phyloP scores from a whole-genome alignment of 92 coral and sea anemone species.

The Pocillopora grandis region DNA sequence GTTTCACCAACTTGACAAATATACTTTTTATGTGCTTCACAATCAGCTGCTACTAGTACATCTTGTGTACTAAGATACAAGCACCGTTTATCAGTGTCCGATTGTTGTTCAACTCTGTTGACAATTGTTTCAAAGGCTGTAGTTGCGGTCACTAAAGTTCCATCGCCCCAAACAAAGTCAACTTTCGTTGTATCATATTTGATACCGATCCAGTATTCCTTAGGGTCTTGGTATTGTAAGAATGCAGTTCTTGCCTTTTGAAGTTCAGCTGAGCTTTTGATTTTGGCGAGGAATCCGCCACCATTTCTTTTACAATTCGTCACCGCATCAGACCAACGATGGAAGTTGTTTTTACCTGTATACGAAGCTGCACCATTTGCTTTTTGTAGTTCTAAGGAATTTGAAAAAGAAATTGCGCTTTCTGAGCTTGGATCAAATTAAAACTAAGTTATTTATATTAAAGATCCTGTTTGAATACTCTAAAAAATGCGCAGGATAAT shows the following conservation, averaged over 20 bases:
- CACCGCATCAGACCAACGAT: constrained; percentile 18
- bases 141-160: not conserved
- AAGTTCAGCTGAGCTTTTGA: not conserved
- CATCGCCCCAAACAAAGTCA: constrained; percentile 33
- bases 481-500: too few species aligned
- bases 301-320: not conserved
- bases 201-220: constrained; percentile 27
- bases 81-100: not conserved
- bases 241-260: not conserved
- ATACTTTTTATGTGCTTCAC: constrained; percentile 1
- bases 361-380: not conserved
- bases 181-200: not conserved
- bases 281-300: constrained; percentile 17
- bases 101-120: not conserved
- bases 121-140: constrained; percentile 25
- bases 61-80: constrained; percentile 1
- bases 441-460: too few species aligned
- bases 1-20: constrained; percentile 22
- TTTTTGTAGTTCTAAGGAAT: not conserved
- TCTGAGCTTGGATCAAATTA: not conserved
- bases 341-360: not conserved
- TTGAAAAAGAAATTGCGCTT: not conserved
- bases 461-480: too few species aligned
- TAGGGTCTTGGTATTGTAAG: not conserved
- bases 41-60: not conserved